A percentile compares a stretch with the other conserved stretches of the same genome.
phyloP scores from a whole-genome alignment of 2,113 vertebrate species.

The Synodontis membranacea region DNA sequence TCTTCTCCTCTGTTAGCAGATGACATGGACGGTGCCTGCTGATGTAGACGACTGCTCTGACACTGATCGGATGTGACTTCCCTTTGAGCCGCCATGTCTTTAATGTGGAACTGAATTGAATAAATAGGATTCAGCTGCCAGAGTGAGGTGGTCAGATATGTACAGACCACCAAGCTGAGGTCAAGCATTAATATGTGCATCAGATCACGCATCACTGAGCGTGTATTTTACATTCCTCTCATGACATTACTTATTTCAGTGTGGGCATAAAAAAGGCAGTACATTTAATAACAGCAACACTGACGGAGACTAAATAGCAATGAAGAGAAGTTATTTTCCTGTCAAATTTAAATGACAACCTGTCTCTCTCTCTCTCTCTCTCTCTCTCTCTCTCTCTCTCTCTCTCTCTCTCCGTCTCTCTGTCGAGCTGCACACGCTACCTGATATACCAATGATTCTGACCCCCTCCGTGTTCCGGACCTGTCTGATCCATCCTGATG shows the following conservation, averaged over 20 bases:
- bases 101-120: constrained; percentile 19
- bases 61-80: constrained; percentile 18
- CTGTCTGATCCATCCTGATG: too few relatives aligned
- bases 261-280: not conserved
- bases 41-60: not conserved
- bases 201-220: constrained; percentile 16
- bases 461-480: too few relatives aligned
- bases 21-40: not conserved
- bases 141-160: constrained; percentile 15
- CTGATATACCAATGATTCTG: too few relatives aligned
- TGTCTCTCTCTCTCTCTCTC: too few relatives aligned
- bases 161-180: constrained; percentile 29
- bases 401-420: too few relatives aligned
- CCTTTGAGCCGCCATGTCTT: constrained; percentile 18
- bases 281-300: not conserved
- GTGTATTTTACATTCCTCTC: not conserved
- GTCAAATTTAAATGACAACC: not conserved
- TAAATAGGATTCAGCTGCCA: constrained; percentile 27
- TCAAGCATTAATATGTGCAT: constrained; percentile 19
- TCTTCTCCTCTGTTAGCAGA: not conserved
- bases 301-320: not conserved
- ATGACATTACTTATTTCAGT: constrained; percentile 15
- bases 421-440: too few relatives aligned
- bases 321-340: not conserved
- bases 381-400: too few relatives aligned